A percentile compares a stretch with the other conserved stretches of the same genome.
Evolutionary conservation across 2,113 vertebrate species (phyloP).

Genomic region (Pipa parva): DNA sequence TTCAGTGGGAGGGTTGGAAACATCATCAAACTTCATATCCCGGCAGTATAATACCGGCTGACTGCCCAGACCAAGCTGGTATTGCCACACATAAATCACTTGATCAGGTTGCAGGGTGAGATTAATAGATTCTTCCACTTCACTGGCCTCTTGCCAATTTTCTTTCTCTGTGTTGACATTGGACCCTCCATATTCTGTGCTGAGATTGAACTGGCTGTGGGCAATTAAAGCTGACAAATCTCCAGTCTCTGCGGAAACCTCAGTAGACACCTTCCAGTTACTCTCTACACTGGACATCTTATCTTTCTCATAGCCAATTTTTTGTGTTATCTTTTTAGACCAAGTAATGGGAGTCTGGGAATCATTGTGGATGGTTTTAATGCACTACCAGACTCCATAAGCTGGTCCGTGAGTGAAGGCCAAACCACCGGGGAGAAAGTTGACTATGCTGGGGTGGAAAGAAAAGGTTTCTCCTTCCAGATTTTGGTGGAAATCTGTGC

Average conservation of each 20-base stretch:
- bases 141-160: conserved; percentile 18
- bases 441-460: conserved; percentile 15
- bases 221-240: background rate
- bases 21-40: conserved; percentile 9
- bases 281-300: conserved; percentile 17
- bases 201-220: conserved; percentile 20
- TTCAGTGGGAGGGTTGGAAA: conserved; percentile 1
- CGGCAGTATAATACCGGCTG: conserved; percentile 22
- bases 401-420: background rate
- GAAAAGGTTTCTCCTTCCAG: background rate
- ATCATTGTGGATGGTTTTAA: conserved; percentile 27
- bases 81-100: conserved; percentile 24
- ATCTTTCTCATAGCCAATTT: conserved; percentile 11
- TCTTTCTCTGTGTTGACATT: conserved; percentile 19
- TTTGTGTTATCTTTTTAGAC: conserved; percentile 13
- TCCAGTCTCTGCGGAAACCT: background rate
- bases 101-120: background rate
- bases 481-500: background rate
- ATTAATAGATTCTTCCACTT: conserved; percentile 10
- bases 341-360: conserved; percentile 2
- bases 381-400: conserved; percentile 3
- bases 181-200: conserved; percentile 5
- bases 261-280: conserved; percentile 20
- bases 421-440: background rate
- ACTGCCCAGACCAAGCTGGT: conserved; percentile 25